Conservation (phyloP, 2,113 vertebrate species). For the Riparia riparia region DNA sequence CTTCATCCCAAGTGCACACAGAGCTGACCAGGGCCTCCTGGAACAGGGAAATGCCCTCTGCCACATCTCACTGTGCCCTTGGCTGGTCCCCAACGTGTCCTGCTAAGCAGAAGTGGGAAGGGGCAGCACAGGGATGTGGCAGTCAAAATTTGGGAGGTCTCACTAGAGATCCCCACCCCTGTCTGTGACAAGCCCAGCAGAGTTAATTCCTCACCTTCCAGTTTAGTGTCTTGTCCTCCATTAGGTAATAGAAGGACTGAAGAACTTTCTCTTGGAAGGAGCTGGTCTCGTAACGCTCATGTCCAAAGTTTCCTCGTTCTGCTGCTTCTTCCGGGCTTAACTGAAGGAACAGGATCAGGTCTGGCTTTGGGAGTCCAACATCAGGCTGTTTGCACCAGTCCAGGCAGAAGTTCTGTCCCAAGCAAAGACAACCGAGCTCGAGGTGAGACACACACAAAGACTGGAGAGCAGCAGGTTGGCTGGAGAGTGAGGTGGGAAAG, state of each 20-base stretch:
- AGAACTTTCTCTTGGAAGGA: slow-evolving; percentile 85
- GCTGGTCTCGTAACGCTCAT: slow-evolving; percentile 86
- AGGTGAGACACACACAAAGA: background rate
- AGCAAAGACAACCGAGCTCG: background rate
- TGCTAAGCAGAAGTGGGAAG: background rate
- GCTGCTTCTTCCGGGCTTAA: slow-evolving; percentile 77
- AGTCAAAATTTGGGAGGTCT: background rate
- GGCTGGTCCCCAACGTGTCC: fast-evolving
- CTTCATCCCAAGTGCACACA: background rate
- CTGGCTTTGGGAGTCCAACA: slow-evolving; percentile 91
- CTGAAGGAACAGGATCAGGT: slow-evolving; percentile 92
- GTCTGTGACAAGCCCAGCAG: background rate
- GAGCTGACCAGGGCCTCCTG: background rate
- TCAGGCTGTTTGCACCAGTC: slow-evolving; percentile 94
- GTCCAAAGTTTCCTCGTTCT: slow-evolving; percentile 83
- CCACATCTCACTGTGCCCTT: background rate
- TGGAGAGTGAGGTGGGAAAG: background rate
- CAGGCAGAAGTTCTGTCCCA: slow-evolving; percentile 85
- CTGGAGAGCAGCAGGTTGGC: background rate
- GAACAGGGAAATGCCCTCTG: background rate
- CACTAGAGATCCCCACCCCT: background rate
- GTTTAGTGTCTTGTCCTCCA: slow-evolving; percentile 84
- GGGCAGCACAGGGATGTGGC: background rate
- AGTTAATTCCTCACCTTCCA: slow-evolving; percentile 86
- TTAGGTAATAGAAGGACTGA: slow-evolving; percentile 82